Conservation (phyloP, 2,113 vertebrate genomes). For the Albula goreensis region DNA sequence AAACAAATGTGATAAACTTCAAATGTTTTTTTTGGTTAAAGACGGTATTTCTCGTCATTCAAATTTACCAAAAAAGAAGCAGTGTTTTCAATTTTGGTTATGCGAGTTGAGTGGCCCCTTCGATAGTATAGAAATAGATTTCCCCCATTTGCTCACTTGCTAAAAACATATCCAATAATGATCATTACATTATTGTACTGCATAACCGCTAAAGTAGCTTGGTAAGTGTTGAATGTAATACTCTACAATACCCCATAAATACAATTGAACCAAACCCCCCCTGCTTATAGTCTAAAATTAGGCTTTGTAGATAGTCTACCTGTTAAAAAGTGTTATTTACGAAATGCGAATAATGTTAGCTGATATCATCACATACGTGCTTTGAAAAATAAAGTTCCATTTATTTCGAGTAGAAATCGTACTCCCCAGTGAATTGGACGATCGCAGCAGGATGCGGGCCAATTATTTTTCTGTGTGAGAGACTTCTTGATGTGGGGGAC, state of each 20-base stretch:
- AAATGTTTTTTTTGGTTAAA: not conserved
- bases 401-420: constrained; percentile 6
- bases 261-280: not conserved
- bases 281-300: not conserved
- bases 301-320: not conserved
- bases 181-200: not conserved
- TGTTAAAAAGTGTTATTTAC: not conserved
- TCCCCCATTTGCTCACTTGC: not conserved
- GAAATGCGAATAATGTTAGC: not conserved
- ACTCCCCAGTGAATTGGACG: constrained; percentile 21
- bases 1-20: not conserved
- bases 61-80: not conserved
- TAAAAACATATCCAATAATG: not conserved
- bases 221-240: not conserved
- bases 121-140: not conserved
- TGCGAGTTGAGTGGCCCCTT: no score
- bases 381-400: not conserved
- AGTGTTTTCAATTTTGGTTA: not conserved
- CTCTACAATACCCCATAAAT: not conserved
- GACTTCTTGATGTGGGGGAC: constrained; percentile 37
- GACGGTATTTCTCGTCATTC: not conserved
- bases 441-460: constrained; percentile 34
- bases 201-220: not conserved
- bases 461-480: constrained; percentile 50
- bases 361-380: not conserved